Conservation (phyloP, 1,140 invertebrate species). For the Lasioglossum baleicum region DNA sequence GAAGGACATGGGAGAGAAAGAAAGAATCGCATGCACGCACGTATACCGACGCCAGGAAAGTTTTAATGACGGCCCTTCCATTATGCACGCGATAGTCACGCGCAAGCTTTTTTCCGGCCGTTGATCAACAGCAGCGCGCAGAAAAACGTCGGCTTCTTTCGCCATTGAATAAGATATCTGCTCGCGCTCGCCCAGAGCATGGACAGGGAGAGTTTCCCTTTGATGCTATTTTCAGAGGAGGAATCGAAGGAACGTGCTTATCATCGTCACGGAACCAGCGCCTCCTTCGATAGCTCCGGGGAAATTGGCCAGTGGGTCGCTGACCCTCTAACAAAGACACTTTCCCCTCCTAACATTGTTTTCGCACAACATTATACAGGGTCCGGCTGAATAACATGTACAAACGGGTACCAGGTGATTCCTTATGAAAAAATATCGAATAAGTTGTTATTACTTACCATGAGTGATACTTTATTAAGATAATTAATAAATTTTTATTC, state of each 20-base stretch:
- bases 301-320: too few relatives aligned
- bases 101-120: conserved; percentile 2
- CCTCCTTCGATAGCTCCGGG: too few relatives aligned
- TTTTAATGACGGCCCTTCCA: conserved; percentile 33
- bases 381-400: too few relatives aligned
- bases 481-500: too few relatives aligned
- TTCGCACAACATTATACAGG: too few relatives aligned
- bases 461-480: too few relatives aligned
- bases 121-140: conserved; percentile 15
- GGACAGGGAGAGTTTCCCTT: not conserved
- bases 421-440: too few relatives aligned
- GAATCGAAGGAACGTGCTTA: conserved; percentile 6
- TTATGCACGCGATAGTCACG: conserved; percentile 38
- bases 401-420: too few relatives aligned
- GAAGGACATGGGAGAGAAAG: conserved; percentile 43
- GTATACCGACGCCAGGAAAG: conserved; percentile 20
- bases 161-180: not conserved
- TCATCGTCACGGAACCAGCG: not conserved
- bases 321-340: not conserved
- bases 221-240: conserved; percentile 1
- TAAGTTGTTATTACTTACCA: too few relatives aligned
- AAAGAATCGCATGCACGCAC: conserved; percentile 35
- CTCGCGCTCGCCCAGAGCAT: not conserved
- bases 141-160: conserved; percentile 13
- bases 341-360: too few relatives aligned